phyloP scores from a whole-genome alignment of 1,140 invertebrate genomes.

The Drosophila melanica region DNA sequence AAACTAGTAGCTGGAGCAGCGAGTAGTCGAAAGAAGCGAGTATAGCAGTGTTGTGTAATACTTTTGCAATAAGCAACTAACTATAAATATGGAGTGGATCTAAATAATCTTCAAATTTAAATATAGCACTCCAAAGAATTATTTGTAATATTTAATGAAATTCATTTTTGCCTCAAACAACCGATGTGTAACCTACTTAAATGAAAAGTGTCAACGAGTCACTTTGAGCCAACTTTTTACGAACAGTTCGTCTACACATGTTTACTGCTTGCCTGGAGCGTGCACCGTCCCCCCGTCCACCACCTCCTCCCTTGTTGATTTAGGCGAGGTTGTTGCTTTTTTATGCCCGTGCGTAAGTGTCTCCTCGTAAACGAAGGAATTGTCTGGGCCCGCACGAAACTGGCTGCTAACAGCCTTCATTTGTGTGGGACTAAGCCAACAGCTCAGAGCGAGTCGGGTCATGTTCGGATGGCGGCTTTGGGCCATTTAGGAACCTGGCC shows the following conservation, averaged over 20 bases:
- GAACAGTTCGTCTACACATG: slow-evolving; percentile 22
- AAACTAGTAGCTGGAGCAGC: background rate
- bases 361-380: slow-evolving; percentile 29
- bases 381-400: slow-evolving; percentile 30
- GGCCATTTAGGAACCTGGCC: slow-evolving; percentile 54
- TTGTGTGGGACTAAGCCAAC: slow-evolving; percentile 31
- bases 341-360: slow-evolving; percentile 21
- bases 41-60: background rate
- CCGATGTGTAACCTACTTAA: background rate
- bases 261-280: slow-evolving; percentile 19
- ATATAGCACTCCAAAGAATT: too few species aligned
- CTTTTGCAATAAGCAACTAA: too few species aligned
- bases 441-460: slow-evolving; percentile 17
- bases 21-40: background rate
- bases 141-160: too few species aligned
- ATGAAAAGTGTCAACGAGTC: slow-evolving; percentile 6
- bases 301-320: slow-evolving; percentile 25
- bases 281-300: background rate
- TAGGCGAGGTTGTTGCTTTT: slow-evolving; percentile 14
- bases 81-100: too few species aligned
- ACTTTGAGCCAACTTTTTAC: slow-evolving; percentile 18
- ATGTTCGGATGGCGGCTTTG: slow-evolving; percentile 5
- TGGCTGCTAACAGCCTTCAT: slow-evolving; percentile 37
- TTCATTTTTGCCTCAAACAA: too few species aligned
- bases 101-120: too few species aligned